Evolutionary conservation across 2,797 vertebrate species (phyloP), one percentile per base, ranked within the genome.

Genomic region (Lutra lutra): DNA sequence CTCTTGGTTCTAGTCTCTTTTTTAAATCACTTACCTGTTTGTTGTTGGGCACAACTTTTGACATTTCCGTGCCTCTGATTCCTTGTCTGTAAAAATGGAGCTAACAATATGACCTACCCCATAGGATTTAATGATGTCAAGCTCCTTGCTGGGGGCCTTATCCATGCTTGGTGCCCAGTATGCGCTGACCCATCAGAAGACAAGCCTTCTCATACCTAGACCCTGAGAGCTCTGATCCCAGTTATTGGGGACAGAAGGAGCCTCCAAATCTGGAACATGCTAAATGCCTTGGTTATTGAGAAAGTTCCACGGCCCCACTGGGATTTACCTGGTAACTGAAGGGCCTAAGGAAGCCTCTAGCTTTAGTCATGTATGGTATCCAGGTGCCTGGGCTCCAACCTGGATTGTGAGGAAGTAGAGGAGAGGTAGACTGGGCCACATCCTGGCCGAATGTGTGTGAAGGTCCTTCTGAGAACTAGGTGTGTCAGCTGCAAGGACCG

Each of bases 71-170:
- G 96, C 89, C 93, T 94, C 93, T 25, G 83, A 93, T 97, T 77
- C 82, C 91, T 97, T 73, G 83, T 89, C 64, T 97, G 51, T 96
- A 56, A 95, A 95, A 94, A 94, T 93, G 70, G 15, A 80, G 87
- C 89, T 92, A 89, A 94, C 60, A 94, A 46, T 96, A 84, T 77
- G 48, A 93, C 95, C 86, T 98, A 94, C 91, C 94, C 97, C 97
- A 82, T 92, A 95, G 96, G 77, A 79, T 94, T 95, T 97, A 91
- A 96, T 89, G 70, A 90, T 96, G 83, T 96, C 86, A 96, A 27
- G 64, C 86, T 96, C 73, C 77, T 97, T 62, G 58, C 78, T 96
- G 92, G 62, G 91, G 58, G 89, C 73, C 86, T 93, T 97, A 91
- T 72, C 38, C 51, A 11, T 93, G 70, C 78, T 64, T 96, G 68